These are phyloP conservation scores for Temnopleurus reevesii DNA, from an alignment of 53 echinoderm and acorn worm species.

Conservation along the genomic window DNA sequence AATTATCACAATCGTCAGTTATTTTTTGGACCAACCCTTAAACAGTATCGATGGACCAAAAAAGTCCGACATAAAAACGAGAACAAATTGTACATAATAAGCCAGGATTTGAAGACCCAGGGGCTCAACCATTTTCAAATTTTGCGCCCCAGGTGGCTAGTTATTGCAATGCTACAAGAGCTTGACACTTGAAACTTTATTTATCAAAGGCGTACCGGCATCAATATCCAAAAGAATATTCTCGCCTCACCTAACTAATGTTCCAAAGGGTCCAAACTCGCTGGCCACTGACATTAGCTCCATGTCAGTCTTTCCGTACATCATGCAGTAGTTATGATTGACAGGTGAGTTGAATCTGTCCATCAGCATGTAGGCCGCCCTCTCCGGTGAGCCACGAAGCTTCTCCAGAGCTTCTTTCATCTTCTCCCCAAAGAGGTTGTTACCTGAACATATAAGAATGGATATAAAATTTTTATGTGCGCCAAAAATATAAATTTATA, in stretches of 20 bases:
- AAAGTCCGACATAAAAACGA: too few species aligned
- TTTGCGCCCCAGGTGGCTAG: too few species aligned
- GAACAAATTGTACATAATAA: too few species aligned
- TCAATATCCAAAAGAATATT: not conserved
- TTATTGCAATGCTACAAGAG: too few species aligned
- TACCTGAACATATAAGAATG: slow-evolving; percentile 51
- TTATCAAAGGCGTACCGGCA: too few species aligned
- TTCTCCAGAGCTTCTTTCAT: slow-evolving; percentile 66
- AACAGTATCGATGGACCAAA: too few species aligned
- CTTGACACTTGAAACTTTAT: too few species aligned
- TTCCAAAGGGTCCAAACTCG: slow-evolving; percentile 88
- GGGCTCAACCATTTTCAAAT: too few species aligned
- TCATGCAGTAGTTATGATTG: slow-evolving; percentile 71
- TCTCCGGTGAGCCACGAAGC: slow-evolving; percentile 62
- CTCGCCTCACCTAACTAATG: slow-evolving; percentile 73
- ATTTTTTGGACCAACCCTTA: too few species aligned
- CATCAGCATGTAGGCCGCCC: slow-evolving; percentile 85
- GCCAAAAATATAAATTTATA: not conserved
- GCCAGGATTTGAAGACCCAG: too few species aligned
- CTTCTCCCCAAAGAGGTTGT: slow-evolving; percentile 83
- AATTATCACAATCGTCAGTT: too few species aligned
- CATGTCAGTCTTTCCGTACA: slow-evolving; percentile 8
- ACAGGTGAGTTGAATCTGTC: slow-evolving; percentile 71
- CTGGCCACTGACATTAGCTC: slow-evolving; percentile 69
- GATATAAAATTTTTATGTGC: not conserved